Conservation (phyloP, 2,797 vertebrate genomes). For the Anomalospiza imberbis region DNA sequence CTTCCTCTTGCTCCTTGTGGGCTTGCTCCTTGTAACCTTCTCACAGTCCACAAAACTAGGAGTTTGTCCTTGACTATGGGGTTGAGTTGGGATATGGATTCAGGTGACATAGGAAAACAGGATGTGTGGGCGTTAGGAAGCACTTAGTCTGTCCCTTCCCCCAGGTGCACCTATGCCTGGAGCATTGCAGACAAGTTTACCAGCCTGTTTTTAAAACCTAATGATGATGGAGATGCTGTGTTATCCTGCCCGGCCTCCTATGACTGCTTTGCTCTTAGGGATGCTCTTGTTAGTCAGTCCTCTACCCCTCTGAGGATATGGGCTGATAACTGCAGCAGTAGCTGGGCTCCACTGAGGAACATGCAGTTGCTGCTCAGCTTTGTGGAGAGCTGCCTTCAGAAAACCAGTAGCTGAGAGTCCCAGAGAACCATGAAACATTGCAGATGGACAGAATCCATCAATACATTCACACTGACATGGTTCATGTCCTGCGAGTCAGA, state of each 20-base stretch:
- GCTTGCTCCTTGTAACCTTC: not conserved
- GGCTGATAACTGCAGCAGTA: not conserved
- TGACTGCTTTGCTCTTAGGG: not conserved
- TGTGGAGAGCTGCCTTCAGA: not conserved
- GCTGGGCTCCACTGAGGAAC: not conserved
- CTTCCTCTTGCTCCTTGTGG: not conserved
- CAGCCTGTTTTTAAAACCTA: not conserved
- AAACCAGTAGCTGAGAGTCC: not conserved
- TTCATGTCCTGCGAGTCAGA: not conserved
- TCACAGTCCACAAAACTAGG: not conserved
- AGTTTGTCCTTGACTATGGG: not conserved
- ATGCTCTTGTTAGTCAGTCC: not conserved
- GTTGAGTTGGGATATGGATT: not conserved
- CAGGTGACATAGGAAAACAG: not conserved
- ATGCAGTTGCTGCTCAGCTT: not conserved
- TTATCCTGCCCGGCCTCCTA: not conserved
- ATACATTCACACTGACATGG: rapidly evolving
- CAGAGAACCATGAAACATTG: not conserved
- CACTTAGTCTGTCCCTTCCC: not conserved
- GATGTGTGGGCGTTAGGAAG: not conserved
- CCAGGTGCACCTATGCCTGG: not conserved
- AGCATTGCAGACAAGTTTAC: not conserved
- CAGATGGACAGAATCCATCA: not conserved
- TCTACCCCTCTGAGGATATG: not conserved
- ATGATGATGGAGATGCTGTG: not conserved